Percentiles rank a stretch among this genome's conserved stretches.
Conservation (phyloP, 2,888 invertebrate species). For the Dastarcus helophoroides region DNA sequence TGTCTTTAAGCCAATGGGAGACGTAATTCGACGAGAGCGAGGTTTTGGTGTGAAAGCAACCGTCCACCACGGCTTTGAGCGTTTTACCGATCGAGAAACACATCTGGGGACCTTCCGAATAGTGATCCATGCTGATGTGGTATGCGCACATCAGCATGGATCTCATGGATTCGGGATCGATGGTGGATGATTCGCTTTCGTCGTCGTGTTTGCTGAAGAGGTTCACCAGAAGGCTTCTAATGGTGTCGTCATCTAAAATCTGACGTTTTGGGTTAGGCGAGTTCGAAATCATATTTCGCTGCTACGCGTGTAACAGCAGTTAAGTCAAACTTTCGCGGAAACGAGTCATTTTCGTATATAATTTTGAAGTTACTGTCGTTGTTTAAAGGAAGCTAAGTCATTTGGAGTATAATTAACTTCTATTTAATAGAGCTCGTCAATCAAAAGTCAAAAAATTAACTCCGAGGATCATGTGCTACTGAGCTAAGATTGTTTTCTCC, state of each 20-base stretch:
- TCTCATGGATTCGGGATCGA: conserved; percentile 53
- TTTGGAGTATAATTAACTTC: background rate
- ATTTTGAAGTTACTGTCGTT: background rate
- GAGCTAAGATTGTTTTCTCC: no score
- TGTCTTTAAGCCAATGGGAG: conserved; percentile 69
- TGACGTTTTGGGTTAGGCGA: conserved; percentile 15
- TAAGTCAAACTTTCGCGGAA: background rate
- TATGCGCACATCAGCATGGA: conserved; percentile 62
- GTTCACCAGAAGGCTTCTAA: conserved; percentile 59
- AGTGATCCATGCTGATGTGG: conserved; percentile 69
- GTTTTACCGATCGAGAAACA: conserved; percentile 54
- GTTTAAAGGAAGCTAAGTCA: background rate
- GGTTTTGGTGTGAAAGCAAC: conserved; percentile 72
- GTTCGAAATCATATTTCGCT: background rate
- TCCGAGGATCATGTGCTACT: no score
- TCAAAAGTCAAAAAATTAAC: no score
- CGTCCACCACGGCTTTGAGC: conserved; percentile 58
- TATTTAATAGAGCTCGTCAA: no score
- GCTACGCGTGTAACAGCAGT: background rate
- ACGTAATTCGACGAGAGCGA: conserved; percentile 63
- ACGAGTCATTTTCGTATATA: background rate
- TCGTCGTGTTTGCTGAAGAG: conserved; percentile 35
- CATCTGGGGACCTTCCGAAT: conserved; percentile 50
- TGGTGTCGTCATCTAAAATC: conserved; percentile 42
- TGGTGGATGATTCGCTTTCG: conserved; percentile 39